These are phyloP conservation scores for Trypoxylon attenuatum DNA, from an alignment of 2,888 invertebrate species.

Conservation along the genomic window DNA sequence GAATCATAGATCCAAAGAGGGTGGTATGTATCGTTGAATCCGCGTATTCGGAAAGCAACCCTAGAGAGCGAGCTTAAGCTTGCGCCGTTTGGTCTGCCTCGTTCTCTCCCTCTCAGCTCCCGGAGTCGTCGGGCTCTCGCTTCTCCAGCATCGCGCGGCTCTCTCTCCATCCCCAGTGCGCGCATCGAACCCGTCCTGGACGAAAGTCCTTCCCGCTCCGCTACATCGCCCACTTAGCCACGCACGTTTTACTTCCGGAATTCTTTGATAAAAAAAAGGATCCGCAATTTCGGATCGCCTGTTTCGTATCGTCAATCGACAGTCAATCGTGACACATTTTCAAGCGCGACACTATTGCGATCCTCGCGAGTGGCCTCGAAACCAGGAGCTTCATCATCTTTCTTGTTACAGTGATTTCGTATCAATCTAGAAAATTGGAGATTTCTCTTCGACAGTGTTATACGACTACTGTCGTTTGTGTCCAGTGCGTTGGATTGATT, in stretches of 20 bases:
- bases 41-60: conserved; percentile 54
- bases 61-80: conserved; percentile 63
- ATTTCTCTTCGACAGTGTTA: no score
- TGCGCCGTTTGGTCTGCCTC: conserved; percentile 61
- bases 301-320: background rate
- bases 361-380: no score
- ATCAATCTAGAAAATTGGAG: no score
- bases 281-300: background rate
- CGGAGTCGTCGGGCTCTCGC: conserved; percentile 41
- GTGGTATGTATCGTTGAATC: conserved; percentile 27
- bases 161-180: conserved; percentile 67
- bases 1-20: conserved; percentile 25
- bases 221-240: conserved; percentile 34
- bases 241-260: conserved; percentile 52
- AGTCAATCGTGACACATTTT: no score
- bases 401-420: no score
- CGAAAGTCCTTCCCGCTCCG: conserved; percentile 68
- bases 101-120: conserved; percentile 20
- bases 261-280: no score
- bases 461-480: no score
- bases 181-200: conserved; percentile 76
- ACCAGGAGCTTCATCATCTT: no score
- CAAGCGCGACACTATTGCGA: no score
- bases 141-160: conserved; percentile 42
- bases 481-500: no score